These are phyloP conservation scores for Molorchus minor DNA, from an alignment of 2,888 invertebrate species.

Conservation along the genomic window DNA sequence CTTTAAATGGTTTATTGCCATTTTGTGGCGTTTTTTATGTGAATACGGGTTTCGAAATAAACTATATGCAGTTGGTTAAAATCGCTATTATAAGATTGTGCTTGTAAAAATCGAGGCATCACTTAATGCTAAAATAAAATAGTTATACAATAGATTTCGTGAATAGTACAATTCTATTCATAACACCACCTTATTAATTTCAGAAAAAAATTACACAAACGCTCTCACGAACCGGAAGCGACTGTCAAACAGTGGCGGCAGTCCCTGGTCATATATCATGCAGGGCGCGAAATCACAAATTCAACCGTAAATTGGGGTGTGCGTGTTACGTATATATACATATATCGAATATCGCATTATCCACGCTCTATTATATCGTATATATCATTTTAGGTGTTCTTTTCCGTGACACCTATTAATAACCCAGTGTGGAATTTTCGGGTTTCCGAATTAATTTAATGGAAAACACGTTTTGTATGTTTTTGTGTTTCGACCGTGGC, in stretches of 20 bases:
- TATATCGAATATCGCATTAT: neutral
- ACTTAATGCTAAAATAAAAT: too few species aligned
- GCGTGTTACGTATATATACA: too few species aligned
- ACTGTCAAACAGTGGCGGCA: constrained; percentile 17
- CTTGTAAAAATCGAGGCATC: too few species aligned
- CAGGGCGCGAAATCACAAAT: constrained; percentile 14
- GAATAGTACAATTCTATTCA: too few species aligned
- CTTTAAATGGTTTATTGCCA: too few species aligned
- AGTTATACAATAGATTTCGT: too few species aligned
- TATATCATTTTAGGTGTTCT: constrained; percentile 34
- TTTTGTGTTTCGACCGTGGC: constrained; percentile 4
- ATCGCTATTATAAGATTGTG: too few species aligned
- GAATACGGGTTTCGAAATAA: too few species aligned
- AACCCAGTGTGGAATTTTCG: constrained; percentile 33
- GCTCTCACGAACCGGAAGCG: constrained; percentile 21
- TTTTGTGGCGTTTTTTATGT: too few species aligned
- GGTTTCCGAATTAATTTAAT: constrained; percentile 35
- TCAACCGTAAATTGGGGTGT: constrained; percentile 1
- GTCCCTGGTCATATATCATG: constrained; percentile 23
- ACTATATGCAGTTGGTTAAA: too few species aligned
- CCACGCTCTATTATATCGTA: constrained; percentile 23
- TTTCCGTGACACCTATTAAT: constrained; percentile 35
- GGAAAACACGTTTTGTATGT: constrained; percentile 27
- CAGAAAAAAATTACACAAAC: neutral
- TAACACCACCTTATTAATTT: neutral